Evolutionary conservation across 2,888 invertebrate genomes (phyloP).

Genomic region (Lycophotia porphyrea): DNA sequence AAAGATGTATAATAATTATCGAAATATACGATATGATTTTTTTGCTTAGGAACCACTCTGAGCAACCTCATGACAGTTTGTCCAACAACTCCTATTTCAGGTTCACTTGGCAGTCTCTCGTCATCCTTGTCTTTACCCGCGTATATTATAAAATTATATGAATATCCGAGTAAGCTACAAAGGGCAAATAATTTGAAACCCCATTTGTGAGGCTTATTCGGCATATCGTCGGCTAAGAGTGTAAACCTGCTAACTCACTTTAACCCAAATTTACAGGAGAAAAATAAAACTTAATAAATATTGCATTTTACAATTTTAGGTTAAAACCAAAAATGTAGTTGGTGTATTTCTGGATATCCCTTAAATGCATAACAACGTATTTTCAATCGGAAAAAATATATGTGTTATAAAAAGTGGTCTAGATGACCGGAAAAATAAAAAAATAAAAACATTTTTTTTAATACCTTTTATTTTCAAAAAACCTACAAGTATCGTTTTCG

Average conservation of each 20-base stretch:
- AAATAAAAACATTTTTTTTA: background rate
- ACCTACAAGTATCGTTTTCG: background rate
- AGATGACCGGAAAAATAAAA: background rate
- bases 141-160: constrained; percentile 21
- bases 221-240: no score
- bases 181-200: constrained; percentile 20
- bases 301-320: no score
- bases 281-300: no score
- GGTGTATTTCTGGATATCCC: no score
- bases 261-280: no score
- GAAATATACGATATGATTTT: constrained; percentile 30
- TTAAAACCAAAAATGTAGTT: no score
- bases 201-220: constrained; percentile 20
- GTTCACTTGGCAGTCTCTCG: constrained; percentile 31
- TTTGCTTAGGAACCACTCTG: constrained; percentile 32
- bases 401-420: constrained; percentile 2
- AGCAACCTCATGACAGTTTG: constrained; percentile 26
- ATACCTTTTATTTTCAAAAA: background rate
- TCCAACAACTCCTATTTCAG: constrained; percentile 34
- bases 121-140: constrained; percentile 9
- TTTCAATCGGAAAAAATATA: background rate
- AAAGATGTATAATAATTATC: constrained; percentile 34
- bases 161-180: constrained; percentile 13
- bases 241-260: no score
- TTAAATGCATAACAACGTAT: no score